Conservation (phyloP, 2,888 invertebrate species). For the Rambutsinella grinnellia region DNA sequence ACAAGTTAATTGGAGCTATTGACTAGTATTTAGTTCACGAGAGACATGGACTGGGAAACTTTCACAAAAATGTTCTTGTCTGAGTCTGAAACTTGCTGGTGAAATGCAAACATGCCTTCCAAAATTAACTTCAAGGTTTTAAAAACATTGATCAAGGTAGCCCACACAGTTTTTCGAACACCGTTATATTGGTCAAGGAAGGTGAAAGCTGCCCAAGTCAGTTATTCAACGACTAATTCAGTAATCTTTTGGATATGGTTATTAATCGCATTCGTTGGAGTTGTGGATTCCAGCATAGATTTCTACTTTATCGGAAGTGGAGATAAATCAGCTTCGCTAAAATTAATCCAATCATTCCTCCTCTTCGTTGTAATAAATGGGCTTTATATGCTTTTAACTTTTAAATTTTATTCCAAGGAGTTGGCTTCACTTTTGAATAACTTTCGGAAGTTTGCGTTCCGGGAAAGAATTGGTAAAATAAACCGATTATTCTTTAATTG, state of each 20-base stretch:
- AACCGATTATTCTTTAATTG: not conserved
- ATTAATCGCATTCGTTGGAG: not conserved
- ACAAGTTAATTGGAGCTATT: no score
- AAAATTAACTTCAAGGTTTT: conserved; percentile 7
- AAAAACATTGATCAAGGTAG: not conserved
- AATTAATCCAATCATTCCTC: not conserved
- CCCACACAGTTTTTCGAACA: not conserved
- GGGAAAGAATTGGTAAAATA: not conserved
- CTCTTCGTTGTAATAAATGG: not conserved
- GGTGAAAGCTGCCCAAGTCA: not conserved
- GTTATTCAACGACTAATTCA: not conserved
- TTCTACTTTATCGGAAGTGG: not conserved
- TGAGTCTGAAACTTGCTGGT: no score
- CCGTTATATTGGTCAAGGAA: conserved; percentile 10
- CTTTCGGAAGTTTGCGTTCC: not conserved
- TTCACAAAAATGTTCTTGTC: no score
- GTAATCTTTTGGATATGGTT: conserved; percentile 1
- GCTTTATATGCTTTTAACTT: not conserved
- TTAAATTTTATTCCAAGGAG: not conserved
- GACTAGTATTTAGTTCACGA: no score
- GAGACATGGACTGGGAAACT: no score
- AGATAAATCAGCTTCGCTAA: not conserved
- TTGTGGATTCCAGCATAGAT: not conserved
- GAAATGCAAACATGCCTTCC: conserved; percentile 17
- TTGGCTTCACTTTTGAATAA: conserved; percentile 9